Conservation (phyloP, 2,888 invertebrate species). For the Callimorpha dominula region DNA sequence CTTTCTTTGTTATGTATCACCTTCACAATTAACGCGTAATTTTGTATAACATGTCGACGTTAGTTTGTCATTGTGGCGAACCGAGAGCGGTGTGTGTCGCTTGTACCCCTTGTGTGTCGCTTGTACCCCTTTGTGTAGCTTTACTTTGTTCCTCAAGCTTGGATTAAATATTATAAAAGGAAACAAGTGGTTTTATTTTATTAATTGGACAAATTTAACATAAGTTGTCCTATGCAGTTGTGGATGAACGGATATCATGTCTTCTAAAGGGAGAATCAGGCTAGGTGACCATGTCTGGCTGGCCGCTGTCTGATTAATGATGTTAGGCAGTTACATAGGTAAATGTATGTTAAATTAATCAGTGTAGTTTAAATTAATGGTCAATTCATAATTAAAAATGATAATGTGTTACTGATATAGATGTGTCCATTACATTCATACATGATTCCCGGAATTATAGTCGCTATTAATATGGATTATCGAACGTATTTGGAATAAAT, state of each 20-base stretch:
- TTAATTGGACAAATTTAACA: background rate
- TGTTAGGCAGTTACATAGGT: too few relatives aligned
- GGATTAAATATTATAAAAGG: constrained; percentile 72
- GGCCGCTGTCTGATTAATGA: too few relatives aligned
- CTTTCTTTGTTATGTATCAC: background rate
- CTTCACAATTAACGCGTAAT: background rate
- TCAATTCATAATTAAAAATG: too few relatives aligned
- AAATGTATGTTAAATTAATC: too few relatives aligned
- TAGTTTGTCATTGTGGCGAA: constrained; percentile 36
- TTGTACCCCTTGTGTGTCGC: constrained; percentile 70
- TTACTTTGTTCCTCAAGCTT: constrained; percentile 81
- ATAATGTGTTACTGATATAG: too few relatives aligned
- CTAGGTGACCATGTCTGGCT: too few relatives aligned
- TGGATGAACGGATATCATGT: too few relatives aligned
- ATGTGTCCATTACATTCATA: too few relatives aligned
- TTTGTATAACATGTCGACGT: constrained; percentile 22
- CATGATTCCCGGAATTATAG: too few relatives aligned
- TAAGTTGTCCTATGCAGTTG: too few relatives aligned
- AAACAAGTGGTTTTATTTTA: constrained; percentile 55
- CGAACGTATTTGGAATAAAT: background rate
- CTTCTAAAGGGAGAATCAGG: too few relatives aligned
- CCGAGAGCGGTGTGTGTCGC: constrained; percentile 31
- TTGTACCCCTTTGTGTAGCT: constrained; percentile 71
- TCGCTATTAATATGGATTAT: background rate
- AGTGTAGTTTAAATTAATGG: too few relatives aligned